Conservation (phyloP, 2,797 vertebrate genomes). For the Taeniopygia guttata region DNA sequence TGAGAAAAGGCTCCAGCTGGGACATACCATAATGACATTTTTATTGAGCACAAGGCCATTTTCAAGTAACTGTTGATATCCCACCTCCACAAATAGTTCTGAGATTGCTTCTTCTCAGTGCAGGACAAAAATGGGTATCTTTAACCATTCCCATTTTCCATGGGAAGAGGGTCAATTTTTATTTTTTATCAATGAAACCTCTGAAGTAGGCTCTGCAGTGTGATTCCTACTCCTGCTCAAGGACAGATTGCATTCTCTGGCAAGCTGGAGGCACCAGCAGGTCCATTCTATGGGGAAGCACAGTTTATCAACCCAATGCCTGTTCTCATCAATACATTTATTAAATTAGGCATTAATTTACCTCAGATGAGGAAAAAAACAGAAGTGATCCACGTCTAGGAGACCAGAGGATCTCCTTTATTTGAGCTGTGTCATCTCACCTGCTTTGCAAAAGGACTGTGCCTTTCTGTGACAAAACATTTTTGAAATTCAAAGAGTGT, state of each 20-base stretch:
- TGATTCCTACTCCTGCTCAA: not conserved
- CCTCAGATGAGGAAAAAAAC: not conserved
- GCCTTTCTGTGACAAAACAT: not conserved
- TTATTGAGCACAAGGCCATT: not conserved
- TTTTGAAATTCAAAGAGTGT: not conserved
- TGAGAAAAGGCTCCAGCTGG: not conserved
- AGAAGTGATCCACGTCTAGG: not conserved
- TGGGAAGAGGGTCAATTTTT: not conserved
- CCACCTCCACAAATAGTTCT: not conserved
- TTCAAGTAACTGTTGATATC: not conserved
- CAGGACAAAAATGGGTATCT: not conserved
- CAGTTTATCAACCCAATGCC: not conserved
- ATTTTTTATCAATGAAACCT: not conserved
- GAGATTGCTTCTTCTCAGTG: not conserved
- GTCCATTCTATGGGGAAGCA: not conserved
- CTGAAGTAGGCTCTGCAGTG: not conserved
- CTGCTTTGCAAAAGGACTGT: not conserved
- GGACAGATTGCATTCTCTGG: not conserved
- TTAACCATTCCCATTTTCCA: not conserved
- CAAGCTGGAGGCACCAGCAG: not conserved
- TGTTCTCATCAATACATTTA: not conserved
- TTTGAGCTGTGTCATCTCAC: not conserved
- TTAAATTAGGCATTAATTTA: not conserved
- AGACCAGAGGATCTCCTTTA: not conserved
- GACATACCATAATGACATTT: not conserved